Conservation (phyloP, 2,888 invertebrate species). For the Drosophila fulvimacula region DNA sequence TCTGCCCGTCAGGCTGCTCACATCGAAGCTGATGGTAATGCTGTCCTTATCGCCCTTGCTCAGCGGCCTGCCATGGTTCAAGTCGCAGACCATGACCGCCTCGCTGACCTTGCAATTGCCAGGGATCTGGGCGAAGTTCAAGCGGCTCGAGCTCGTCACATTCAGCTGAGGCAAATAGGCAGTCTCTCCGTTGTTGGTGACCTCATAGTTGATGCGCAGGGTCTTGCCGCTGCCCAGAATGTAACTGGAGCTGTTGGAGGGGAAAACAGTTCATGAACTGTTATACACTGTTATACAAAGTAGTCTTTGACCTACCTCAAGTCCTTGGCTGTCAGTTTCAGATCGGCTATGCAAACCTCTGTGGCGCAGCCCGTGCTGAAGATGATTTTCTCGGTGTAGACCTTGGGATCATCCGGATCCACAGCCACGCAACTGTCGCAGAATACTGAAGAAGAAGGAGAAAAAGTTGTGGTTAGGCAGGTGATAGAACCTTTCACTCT, state of each 20-base stretch:
- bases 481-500: too few relatives aligned
- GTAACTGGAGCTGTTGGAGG: constrained; percentile 72
- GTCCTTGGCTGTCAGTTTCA: constrained; percentile 77
- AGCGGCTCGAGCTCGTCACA: constrained; percentile 84
- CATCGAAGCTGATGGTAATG: constrained; percentile 82
- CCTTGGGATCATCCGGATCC: constrained; percentile 83
- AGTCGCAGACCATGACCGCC: constrained; percentile 80
- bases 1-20: constrained; percentile 78
- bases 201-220: constrained; percentile 80
- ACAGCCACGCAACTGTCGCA: constrained; percentile 84
- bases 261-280: too few relatives aligned
- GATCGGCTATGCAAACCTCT: constrained; percentile 83
- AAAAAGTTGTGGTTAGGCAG: not conserved
- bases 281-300: not conserved
- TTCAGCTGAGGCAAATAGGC: constrained; percentile 85
- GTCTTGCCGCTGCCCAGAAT: constrained; percentile 82
- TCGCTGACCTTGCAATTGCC: constrained; percentile 78
- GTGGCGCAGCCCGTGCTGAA: constrained; percentile 84
- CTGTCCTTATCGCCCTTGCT: constrained; percentile 72
- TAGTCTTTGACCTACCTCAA: constrained; percentile 62
- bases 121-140: constrained; percentile 83
- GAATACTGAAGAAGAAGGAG: constrained; percentile 68
- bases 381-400: constrained; percentile 81
- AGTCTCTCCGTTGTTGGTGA: constrained; percentile 85
- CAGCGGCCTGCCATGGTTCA: constrained; percentile 81